A percentile compares a stretch with the other conserved stretches of the same genome.
Evolutionary conservation across 2,797 vertebrate species (phyloP).

Genomic region (Acomys russatus): DNA sequence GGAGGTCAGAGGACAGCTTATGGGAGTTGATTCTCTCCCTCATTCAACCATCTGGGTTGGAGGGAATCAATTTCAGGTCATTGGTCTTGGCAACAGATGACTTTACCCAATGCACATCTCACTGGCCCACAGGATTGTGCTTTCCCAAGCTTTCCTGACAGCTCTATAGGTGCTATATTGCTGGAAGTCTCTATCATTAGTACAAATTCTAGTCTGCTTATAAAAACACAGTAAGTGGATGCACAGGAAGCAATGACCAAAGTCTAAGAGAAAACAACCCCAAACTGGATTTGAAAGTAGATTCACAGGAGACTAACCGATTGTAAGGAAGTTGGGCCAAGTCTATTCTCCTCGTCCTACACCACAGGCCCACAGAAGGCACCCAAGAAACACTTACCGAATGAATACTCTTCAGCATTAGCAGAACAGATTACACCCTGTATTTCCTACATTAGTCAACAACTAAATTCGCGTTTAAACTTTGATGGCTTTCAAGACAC

Average conservation of each 20-base stretch:
- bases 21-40: neutral
- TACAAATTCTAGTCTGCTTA: neutral
- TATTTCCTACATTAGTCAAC: neutral
- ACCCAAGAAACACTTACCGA: neutral
- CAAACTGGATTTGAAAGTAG: neutral
- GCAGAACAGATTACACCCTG: neutral
- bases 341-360: neutral
- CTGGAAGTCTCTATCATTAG: conserved; percentile 6
- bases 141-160: conserved; percentile 5
- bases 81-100: neutral
- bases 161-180: neutral
- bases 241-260: neutral
- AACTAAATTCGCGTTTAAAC: neutral
- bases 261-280: neutral
- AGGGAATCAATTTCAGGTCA: neutral
- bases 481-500: neutral
- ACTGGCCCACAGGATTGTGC: neutral
- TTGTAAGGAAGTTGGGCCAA: neutral
- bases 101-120: neutral
- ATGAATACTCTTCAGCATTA: neutral
- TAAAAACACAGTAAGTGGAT: neutral
- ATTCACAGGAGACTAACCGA: neutral
- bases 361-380: neutral
- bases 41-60: neutral
- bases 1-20: neutral